A percentile compares a stretch with the other conserved stretches of the same genome.
These are phyloP conservation scores for Spea hammondii DNA, from an alignment of 2,797 vertebrate species.

Conservation along the genomic window DNA sequence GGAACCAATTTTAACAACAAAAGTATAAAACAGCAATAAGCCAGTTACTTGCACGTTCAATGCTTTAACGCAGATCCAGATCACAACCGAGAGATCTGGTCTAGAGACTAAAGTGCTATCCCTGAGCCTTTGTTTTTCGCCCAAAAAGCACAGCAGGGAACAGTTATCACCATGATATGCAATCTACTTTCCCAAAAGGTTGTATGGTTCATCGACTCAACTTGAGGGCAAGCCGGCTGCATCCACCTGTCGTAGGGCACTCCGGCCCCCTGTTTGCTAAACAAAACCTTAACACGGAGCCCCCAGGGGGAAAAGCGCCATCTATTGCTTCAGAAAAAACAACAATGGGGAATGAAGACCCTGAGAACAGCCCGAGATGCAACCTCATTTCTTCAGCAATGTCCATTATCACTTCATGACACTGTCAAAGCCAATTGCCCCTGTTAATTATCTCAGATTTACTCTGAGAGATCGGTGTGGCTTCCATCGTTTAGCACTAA, in stretches of 20 bases:
- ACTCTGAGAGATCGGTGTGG: conserved; percentile 36
- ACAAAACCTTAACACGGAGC: conserved; percentile 48
- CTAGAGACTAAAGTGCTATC: not conserved
- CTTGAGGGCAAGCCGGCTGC: conserved; percentile 35
- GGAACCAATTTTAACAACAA: not conserved
- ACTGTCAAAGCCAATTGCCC: conserved; percentile 50
- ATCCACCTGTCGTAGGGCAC: conserved; percentile 6
- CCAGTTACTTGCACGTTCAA: not conserved
- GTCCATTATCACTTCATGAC: conserved; percentile 17
- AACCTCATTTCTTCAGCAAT: conserved; percentile 49
- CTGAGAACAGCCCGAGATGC: conserved; percentile 47
- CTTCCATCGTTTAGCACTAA: conserved; percentile 40
- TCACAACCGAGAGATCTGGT: not conserved
- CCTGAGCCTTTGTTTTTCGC: not conserved
- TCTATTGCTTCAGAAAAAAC: conserved; percentile 24
- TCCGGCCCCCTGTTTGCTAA: conserved; percentile 31
- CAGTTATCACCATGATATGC: conserved; percentile 30
- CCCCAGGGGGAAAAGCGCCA: conserved; percentile 5
- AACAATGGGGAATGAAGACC: conserved; percentile 13
- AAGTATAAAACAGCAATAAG: too few relatives aligned
- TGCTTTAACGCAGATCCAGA: not conserved
- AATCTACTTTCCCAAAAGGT: conserved; percentile 45
- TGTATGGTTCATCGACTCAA: conserved; percentile 45
- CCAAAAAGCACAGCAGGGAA: conserved; percentile 39
- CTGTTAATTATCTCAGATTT: conserved; percentile 55